Percentiles rank a stretch among this genome's conserved stretches.
These are phyloP conservation scores for Keiferia lycopersicella DNA, from an alignment of 2,888 invertebrate species.

Conservation along the genomic window DNA sequence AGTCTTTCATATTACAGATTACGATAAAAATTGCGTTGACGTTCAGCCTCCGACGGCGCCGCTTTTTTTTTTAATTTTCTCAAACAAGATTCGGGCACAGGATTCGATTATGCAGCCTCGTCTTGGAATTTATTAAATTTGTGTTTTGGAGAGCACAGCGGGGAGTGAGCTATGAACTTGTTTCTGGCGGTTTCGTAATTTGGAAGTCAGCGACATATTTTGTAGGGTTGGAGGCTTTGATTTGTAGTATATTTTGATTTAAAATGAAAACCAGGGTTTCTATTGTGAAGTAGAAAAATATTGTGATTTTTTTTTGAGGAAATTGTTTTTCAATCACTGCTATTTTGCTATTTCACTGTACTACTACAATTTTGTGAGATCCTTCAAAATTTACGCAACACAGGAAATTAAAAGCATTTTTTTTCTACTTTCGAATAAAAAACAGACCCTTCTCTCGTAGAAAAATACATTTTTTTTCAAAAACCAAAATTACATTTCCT, in stretches of 20 bases:
- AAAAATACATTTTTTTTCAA: constrained; percentile 17
- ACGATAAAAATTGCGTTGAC: constrained; percentile 76
- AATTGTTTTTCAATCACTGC: too few relatives aligned
- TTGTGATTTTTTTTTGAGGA: too few relatives aligned
- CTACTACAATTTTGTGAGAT: neutral
- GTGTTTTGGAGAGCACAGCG: constrained; percentile 49
- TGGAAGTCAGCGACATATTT: constrained; percentile 25
- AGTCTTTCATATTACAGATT: constrained; percentile 70
- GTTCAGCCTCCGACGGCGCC: constrained; percentile 55
- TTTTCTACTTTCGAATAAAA: constrained; percentile 5
- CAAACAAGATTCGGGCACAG: constrained; percentile 62
- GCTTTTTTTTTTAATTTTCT: constrained; percentile 77
- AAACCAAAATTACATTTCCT: constrained; percentile 28
- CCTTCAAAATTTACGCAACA: neutral
- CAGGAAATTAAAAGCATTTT: neutral
- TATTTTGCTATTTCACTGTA: too few relatives aligned
- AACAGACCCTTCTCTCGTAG: constrained; percentile 5
- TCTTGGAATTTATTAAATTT: constrained; percentile 67
- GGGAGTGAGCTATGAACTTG: constrained; percentile 45
- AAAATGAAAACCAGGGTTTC: too few relatives aligned
- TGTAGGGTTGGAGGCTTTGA: constrained; percentile 16
- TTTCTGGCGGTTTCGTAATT: constrained; percentile 37
- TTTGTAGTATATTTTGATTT: neutral
- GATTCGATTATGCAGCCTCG: constrained; percentile 70
- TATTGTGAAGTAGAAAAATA: too few relatives aligned